A percentile compares a stretch with the other conserved stretches of the same genome.
Conservation (phyloP, 2,888 invertebrate species). For the Sarcophaga rosellei region DNA sequence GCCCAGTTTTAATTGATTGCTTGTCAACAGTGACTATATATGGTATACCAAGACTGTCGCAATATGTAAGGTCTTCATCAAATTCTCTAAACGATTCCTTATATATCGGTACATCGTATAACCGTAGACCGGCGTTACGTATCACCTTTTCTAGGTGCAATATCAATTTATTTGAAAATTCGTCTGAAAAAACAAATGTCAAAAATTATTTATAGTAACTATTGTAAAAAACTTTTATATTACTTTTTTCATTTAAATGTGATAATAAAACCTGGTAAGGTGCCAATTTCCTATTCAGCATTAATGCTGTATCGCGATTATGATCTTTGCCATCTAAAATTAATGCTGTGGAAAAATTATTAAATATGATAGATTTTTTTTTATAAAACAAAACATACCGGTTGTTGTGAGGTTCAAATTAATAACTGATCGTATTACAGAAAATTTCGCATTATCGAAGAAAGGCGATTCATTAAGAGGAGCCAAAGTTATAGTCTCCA, state of each 20-base stretch:
- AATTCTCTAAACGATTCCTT: slow-evolving; percentile 72
- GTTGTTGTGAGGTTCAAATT: slow-evolving; percentile 75
- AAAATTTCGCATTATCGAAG: slow-evolving; percentile 69
- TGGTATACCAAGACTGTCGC: slow-evolving; percentile 84
- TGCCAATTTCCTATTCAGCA: slow-evolving; percentile 86
- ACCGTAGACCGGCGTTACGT: slow-evolving; percentile 81
- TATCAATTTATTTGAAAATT: slow-evolving; percentile 82
- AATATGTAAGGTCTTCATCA: slow-evolving; percentile 32
- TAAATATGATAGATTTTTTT: not conserved
- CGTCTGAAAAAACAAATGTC: slow-evolving; percentile 43
- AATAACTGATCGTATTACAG: slow-evolving; percentile 77
- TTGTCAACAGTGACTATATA: slow-evolving; percentile 88
- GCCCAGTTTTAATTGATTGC: slow-evolving; percentile 86
- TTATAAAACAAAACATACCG: slow-evolving; percentile 70
- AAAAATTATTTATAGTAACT: slow-evolving; percentile 36
- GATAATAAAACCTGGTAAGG: slow-evolving; percentile 89
- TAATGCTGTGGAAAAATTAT: slow-evolving; percentile 71
- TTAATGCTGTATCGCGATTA: slow-evolving; percentile 79
- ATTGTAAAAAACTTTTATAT: slow-evolving; percentile 64
- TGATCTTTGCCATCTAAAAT: slow-evolving; percentile 83
- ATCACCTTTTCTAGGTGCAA: slow-evolving; percentile 83
- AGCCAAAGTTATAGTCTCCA: slow-evolving; percentile 84
- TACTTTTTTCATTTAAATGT: slow-evolving; percentile 80
- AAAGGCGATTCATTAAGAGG: slow-evolving; percentile 71
- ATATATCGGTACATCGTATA: slow-evolving; percentile 72